Evolutionary conservation across 2,113 vertebrate genomes (phyloP).

Genomic region (Sinocyclocheilus rhinocerous): DNA sequence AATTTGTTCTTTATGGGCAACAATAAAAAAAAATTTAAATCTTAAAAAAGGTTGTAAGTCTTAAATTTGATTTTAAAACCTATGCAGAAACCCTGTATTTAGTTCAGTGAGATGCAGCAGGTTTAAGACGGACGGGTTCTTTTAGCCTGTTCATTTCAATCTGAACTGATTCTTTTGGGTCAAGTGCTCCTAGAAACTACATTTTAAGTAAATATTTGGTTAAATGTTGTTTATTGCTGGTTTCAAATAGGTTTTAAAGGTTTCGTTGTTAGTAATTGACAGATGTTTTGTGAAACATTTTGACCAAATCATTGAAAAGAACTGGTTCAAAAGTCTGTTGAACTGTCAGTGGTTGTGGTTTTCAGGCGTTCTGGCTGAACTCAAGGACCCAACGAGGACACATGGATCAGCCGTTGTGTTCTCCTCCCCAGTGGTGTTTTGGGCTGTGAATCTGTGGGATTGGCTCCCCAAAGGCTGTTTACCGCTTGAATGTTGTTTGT

Average conservation of each 20-base stretch:
- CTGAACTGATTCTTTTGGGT: background rate
- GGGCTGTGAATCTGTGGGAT: background rate
- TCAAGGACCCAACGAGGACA: background rate
- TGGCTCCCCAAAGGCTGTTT: slow-evolving; percentile 2
- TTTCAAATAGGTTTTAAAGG: background rate
- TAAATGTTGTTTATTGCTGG: background rate
- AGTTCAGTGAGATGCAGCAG: too few species aligned
- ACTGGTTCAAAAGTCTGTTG: background rate
- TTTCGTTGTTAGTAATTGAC: too few species aligned
- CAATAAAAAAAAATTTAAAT: too few species aligned
- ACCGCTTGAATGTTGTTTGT: slow-evolving; percentile 2
- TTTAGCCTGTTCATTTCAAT: background rate
- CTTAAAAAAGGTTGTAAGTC: too few species aligned
- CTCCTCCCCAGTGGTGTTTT: slow-evolving; percentile 8
- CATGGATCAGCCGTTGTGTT: background rate
- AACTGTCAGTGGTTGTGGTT: background rate
- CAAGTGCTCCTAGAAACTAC: too few species aligned
- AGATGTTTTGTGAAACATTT: background rate
- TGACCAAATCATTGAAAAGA: background rate
- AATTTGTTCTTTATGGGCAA: too few species aligned
- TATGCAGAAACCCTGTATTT: background rate
- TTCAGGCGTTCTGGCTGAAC: background rate
- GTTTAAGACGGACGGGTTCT: background rate
- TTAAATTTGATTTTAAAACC: background rate
- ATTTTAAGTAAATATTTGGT: too few species aligned